Percentiles rank a stretch among this genome's conserved stretches.
Evolutionary conservation across 2,888 invertebrate genomes (phyloP).

Genomic region (Oxystoma pomonae): DNA sequence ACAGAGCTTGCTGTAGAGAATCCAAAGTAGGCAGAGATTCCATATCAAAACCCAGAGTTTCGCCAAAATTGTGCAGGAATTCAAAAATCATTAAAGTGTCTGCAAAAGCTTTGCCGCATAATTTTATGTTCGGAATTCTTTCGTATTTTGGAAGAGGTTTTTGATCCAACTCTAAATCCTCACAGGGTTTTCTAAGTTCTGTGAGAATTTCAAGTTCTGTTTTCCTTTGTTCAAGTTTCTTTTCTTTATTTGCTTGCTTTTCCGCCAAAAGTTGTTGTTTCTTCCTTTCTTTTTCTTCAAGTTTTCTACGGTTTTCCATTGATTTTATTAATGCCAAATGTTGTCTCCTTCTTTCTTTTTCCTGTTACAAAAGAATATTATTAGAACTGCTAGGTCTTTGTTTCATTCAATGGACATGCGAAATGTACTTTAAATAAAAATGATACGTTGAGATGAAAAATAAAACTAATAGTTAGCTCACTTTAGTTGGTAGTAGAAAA

Average conservation of each 20-base stretch:
- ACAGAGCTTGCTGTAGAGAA: slow-evolving; percentile 78
- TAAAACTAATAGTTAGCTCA: neutral
- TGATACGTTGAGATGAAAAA: neutral
- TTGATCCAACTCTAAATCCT: slow-evolving; percentile 84
- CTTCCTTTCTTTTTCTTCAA: slow-evolving; percentile 79
- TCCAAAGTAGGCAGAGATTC: slow-evolving; percentile 83
- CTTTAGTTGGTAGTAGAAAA: neutral
- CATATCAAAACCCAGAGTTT: slow-evolving; percentile 89
- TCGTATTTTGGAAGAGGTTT: slow-evolving; percentile 67
- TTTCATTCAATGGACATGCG: neutral
- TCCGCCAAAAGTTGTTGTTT: slow-evolving; percentile 78
- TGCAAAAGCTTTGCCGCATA: slow-evolving; percentile 86
- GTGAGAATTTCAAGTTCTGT: slow-evolving; percentile 64
- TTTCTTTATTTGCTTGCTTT: slow-evolving; percentile 79
- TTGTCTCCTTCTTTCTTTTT: slow-evolving; percentile 83
- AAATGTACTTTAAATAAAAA: neutral
- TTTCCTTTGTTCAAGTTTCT: slow-evolving; percentile 69
- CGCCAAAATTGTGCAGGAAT: slow-evolving; percentile 94
- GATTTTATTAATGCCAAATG: slow-evolving; percentile 87
- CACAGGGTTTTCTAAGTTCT: slow-evolving; percentile 79
- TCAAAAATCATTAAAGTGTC: slow-evolving; percentile 94
- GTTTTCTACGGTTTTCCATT: slow-evolving; percentile 78
- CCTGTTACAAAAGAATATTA: slow-evolving; percentile 50
- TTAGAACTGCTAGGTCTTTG: neutral
- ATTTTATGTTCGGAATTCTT: slow-evolving; percentile 60